Conservation (phyloP, 2,113 vertebrate species). For the Prunella fulvescens region DNA sequence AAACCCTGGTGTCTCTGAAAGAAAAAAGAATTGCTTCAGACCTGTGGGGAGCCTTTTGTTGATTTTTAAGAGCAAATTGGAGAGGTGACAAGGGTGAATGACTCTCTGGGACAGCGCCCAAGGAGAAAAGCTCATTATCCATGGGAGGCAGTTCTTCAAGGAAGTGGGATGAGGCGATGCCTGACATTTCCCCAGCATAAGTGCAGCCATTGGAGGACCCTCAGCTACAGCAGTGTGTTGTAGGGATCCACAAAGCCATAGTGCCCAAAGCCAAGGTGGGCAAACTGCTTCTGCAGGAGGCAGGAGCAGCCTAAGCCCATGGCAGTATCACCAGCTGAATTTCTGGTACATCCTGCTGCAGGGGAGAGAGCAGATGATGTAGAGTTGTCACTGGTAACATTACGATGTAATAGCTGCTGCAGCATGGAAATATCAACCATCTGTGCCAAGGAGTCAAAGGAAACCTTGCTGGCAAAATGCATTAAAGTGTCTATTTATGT, state of each 20-base stretch:
- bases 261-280: not conserved
- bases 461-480: conserved; percentile 38
- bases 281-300: not conserved
- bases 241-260: not conserved
- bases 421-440: conserved; percentile 29
- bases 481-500: conserved; percentile 9
- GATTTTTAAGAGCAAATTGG: not conserved
- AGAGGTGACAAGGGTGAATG: not conserved
- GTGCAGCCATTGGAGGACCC: not conserved
- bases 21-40: not conserved
- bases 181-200: not conserved
- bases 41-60: not conserved
- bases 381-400: not conserved
- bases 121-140: not conserved
- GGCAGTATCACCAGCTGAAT: not conserved
- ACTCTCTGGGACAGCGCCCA: not conserved
- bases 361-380: not conserved
- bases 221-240: not conserved
- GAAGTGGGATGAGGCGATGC: not conserved
- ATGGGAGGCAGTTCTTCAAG: not conserved
- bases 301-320: not conserved
- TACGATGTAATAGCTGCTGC: not conserved
- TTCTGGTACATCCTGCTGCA: not conserved
- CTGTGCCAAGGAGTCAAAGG: conserved; percentile 31
- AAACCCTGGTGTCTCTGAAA: not conserved